Percentiles rank a stretch among this genome's conserved stretches.
phyloP scores from a whole-genome alignment of 2,797 vertebrate species.

The Calcarius lapponicus region DNA sequence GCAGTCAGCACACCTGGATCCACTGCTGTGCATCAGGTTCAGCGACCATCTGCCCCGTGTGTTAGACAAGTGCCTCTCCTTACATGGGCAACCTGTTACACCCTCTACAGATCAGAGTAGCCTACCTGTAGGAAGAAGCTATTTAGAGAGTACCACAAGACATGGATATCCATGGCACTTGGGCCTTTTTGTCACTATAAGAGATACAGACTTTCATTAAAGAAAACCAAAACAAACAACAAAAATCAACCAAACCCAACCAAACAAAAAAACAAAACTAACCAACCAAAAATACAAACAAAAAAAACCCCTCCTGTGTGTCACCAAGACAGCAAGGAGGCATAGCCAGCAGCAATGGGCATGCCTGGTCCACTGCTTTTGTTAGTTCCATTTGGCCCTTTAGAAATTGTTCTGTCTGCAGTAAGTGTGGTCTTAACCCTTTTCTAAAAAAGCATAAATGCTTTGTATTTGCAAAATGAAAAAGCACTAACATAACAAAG shows the following conservation, averaged over 20 bases:
- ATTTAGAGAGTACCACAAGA: neutral
- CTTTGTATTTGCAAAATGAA: neutral
- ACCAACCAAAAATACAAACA: too few species aligned
- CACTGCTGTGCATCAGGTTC: neutral
- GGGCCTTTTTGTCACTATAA: neutral
- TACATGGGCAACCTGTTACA: neutral
- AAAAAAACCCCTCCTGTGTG: neutral
- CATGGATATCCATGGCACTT: neutral
- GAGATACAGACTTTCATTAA: neutral
- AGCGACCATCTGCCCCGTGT: neutral
- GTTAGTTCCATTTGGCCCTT: neutral
- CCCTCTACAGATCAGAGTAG: neutral
- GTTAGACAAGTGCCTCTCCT: neutral
- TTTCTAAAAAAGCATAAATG: neutral
- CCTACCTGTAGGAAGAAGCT: neutral
- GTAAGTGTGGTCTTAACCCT: neutral
- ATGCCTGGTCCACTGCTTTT: neutral
- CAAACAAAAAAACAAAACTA: neutral
- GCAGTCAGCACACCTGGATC: neutral
- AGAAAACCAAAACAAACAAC: neutral
- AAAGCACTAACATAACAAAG: constrained; percentile 18
- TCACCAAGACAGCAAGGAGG: neutral
- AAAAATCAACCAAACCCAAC: neutral
- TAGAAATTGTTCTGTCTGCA: neutral
- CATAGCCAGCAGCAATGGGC: neutral